Base-by-base conservation (phyloP, 1,140 invertebrate genomes). In the Drosophila pallidifrons region DNA sequence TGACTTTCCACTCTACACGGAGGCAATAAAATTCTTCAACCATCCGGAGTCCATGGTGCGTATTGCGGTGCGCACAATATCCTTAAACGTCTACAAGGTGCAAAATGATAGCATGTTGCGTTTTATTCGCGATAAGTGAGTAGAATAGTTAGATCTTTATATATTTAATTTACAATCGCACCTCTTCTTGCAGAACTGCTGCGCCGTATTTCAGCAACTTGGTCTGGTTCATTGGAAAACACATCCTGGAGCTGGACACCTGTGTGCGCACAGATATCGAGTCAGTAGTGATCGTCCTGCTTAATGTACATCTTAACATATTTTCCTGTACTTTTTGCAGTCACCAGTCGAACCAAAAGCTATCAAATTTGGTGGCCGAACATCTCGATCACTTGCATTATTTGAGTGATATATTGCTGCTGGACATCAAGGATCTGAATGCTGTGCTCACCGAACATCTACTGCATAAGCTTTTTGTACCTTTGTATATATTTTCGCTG, bases 21-120 rank as follows among this genome's bases (percentile, higher is more conserved):
- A 99, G 94, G 98, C 98, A 35, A 99, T 99, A 54, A 99, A 99
- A 93, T 99, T 99, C 93, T 99, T 99, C 93, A 99, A 99, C 93
- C 99, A 99, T 93, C 96, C 96, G 0, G 99, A 99, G 93, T 97
- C 97, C 63, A 99, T 99, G 99, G 99, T 99, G 45, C 95, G 99
- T 25, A 99, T 99, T 82, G 99, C 99, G 28, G 99, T 99, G 1
- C 94, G 99, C 67, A 99, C 99, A 5, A 95, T 99, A 52, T 99
- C 99, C 1, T 94, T 99, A 13, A 99, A 99, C 94, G 98, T 99
- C 0, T 99, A 99, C 92, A 94, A 95, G 94, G 98, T 99, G 28
- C 97, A 99, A 92, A 98, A 99, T 93, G 95, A 96, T 61, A 97
- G 97, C 30, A 99, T 99, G 98, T 93, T 99, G 54, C 95, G 96